phyloP scores from a whole-genome alignment of 1,140 invertebrate species.

The Nautilus pompilius region DNA sequence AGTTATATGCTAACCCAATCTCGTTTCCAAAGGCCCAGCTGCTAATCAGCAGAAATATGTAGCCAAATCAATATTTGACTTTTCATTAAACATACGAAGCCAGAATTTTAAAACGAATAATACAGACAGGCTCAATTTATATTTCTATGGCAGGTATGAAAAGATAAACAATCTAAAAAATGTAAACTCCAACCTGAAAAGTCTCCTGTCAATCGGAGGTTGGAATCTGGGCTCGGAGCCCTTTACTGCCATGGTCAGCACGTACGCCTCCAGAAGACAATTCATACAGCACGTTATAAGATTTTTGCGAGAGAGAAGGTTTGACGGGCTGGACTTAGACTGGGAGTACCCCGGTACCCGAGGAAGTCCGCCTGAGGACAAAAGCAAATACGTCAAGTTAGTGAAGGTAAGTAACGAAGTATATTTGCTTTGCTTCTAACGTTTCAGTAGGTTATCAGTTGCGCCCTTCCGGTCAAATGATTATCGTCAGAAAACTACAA shows the following conservation, averaged over 20 bases:
- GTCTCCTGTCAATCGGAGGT: slow-evolving; percentile 88
- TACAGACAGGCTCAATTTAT: no score
- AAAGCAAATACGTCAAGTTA: slow-evolving; percentile 83
- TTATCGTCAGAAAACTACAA: neutral
- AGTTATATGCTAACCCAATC: no score
- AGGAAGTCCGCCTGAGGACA: slow-evolving; percentile 86
- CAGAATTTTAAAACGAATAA: no score
- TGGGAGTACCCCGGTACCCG: slow-evolving; percentile 93
- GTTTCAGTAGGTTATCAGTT: neutral
- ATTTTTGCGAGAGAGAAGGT: slow-evolving; percentile 86
- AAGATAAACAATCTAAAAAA: slow-evolving; percentile 75
- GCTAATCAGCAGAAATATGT: no score
- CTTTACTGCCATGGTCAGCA: slow-evolving; percentile 39
- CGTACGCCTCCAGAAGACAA: slow-evolving; percentile 13
- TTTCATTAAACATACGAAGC: no score
- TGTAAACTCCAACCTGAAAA: slow-evolving; percentile 89
- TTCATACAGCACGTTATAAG: slow-evolving; percentile 64
- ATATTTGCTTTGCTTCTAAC: neutral
- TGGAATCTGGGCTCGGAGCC: slow-evolving; percentile 92
- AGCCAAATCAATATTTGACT: no score
- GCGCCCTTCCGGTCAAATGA: neutral
- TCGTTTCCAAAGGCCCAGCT: no score
- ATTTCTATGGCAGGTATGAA: slow-evolving; percentile 22
- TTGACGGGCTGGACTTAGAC: slow-evolving; percentile 93
- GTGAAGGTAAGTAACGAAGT: slow-evolving; percentile 64